These are phyloP conservation scores for Drusus annulatus DNA, from an alignment of 1,140 invertebrate species.

Conservation along the genomic window DNA sequence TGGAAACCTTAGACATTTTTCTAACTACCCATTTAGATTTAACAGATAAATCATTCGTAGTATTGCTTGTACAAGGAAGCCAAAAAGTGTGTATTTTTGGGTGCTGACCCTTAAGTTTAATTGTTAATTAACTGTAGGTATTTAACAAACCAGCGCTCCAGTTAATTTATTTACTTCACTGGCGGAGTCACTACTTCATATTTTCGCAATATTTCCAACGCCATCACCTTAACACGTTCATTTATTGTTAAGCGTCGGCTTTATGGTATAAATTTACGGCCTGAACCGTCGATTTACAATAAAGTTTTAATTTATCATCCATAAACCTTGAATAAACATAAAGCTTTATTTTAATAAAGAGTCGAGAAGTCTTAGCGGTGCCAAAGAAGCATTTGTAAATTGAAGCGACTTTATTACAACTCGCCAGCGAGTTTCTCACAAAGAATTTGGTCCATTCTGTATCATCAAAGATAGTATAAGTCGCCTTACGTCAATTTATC, in stretches of 20 bases:
- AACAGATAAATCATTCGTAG: too few species aligned
- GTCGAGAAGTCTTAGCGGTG: background rate
- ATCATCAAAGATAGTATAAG: conserved; percentile 29
- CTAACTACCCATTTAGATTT: too few species aligned
- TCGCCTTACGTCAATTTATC: conserved; percentile 51
- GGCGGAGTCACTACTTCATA: too few species aligned
- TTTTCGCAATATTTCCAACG: too few species aligned
- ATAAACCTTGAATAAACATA: conserved; percentile 34
- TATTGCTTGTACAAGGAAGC: too few species aligned
- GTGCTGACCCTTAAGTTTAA: too few species aligned
- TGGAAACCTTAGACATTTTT: too few species aligned
- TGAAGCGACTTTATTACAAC: conserved; percentile 9
- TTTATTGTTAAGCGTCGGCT: conserved; percentile 11
- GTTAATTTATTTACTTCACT: too few species aligned
- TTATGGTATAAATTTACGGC: conserved; percentile 22
- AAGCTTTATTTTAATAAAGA: conserved; percentile 18
- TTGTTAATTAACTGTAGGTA: too few species aligned
- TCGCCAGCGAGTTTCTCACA: background rate
- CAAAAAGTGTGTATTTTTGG: too few species aligned
- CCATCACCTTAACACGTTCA: conserved; percentile 14
- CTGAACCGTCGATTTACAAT: conserved; percentile 11
- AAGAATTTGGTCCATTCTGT: conserved; percentile 20
- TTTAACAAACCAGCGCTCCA: too few species aligned
- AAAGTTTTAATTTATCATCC: conserved; percentile 26
- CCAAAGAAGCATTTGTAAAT: background rate